Evolutionary conservation across 2,797 vertebrate species (phyloP), one percentile per base, ranked within the genome.

Genomic region (Chelonia mydas): DNA sequence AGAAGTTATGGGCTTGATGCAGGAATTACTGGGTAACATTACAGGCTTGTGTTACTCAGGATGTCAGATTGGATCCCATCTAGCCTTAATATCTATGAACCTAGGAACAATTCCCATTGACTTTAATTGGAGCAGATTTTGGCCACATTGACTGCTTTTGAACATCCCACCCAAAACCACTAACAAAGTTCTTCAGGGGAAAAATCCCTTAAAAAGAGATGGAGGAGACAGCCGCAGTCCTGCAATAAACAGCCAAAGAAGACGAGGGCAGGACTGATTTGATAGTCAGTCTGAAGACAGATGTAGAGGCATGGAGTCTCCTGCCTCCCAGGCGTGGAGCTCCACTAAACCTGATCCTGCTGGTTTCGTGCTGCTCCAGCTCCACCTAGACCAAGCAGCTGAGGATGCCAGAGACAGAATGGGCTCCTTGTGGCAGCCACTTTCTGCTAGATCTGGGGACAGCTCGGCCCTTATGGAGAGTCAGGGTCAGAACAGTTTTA

Each of bases 371-470:
- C 79, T 53, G 61, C 79, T 53, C 25, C 55, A 5, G 72, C 72
- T 88, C 57, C 83, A 80, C 17, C 85, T n/a, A 47, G 93, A 5
- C 16, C 51, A 28, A 33, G 27, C 27, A 65, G 17, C 78, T 93
- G 33, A 12, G 81, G 41, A 15, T 76, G 10, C 68, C 65, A 3
- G 72, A 25, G 37, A n/a, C 16, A 47, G 53, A 74, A 41, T 12
- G 37, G 23, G 41, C 27, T 92, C 15, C 31, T 61, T 0, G 0
- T 74, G 89, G 83, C 12, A 93, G 53, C 53, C 65, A 9, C 45
- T 65, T 65, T 89, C 78, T 84, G 37, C 49, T 78, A 96, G 83
- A 91, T 90, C 81, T 68, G 61, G 33, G 61, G 17, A 68, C 33
- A 68, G 16, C 33, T 68, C 17, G 79, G 25, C 49, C 51, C 37